phyloP scores from a whole-genome alignment of 2,797 vertebrate genomes.

The Mus caroli region DNA sequence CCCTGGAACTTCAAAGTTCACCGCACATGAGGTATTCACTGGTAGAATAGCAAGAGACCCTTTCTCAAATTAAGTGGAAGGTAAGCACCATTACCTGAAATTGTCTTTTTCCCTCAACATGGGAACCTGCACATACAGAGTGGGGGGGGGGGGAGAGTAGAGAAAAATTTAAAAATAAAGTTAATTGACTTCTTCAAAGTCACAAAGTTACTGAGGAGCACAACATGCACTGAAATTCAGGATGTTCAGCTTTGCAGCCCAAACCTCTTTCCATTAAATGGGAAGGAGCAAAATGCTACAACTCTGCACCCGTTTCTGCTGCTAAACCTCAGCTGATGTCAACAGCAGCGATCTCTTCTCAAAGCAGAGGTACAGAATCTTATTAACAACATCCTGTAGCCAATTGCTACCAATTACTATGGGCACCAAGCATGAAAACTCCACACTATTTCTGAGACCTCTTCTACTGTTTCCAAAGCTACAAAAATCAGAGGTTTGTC shows the following conservation, averaged over 20 bases:
- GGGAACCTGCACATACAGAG: not conserved
- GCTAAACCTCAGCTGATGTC: not conserved
- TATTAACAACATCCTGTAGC: not conserved
- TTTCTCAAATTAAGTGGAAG: not conserved
- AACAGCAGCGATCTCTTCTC: not conserved
- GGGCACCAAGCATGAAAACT: not conserved
- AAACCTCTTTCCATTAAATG: not conserved
- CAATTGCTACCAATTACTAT: not conserved
- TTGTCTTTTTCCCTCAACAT: not conserved
- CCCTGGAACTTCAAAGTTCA: not conserved
- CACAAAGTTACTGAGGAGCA: not conserved
- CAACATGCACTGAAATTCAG: not conserved
- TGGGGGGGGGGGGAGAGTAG: not conserved
- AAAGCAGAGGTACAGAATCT: not conserved
- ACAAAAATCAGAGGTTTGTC: not conserved
- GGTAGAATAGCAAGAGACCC: not conserved
- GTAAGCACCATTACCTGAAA: not conserved
- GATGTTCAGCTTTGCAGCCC: not conserved
- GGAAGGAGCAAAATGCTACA: not conserved
- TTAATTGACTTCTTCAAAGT: conserved; percentile 31
- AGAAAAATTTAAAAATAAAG: not conserved
- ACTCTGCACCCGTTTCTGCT: not conserved
- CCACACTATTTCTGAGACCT: not conserved
- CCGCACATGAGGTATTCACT: not conserved
- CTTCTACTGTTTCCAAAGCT: not conserved